Conservation (phyloP, 2,113 vertebrate species). For the Riparia riparia region DNA sequence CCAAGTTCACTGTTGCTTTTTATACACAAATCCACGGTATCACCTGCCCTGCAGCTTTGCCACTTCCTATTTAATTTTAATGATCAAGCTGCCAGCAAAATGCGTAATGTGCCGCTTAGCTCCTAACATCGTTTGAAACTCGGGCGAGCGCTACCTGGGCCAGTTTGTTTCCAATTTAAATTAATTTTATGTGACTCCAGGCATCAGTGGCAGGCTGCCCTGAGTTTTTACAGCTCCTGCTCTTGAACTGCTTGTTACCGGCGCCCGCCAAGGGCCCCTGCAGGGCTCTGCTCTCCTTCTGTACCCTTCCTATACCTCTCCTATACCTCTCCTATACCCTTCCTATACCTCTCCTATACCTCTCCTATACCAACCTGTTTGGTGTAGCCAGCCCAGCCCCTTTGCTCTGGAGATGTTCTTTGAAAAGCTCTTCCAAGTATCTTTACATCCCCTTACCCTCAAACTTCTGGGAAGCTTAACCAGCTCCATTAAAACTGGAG, state of each 20-base stretch:
- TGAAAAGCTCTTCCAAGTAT: neutral
- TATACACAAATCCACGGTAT: neutral
- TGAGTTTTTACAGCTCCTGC: slow-evolving; percentile 22
- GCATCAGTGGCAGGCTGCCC: slow-evolving; percentile 46
- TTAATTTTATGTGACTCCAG: slow-evolving; percentile 66
- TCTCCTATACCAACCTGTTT: fast-evolving
- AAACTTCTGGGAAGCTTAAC: neutral
- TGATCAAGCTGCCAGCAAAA: slow-evolving; percentile 35
- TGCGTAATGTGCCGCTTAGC: fast-evolving
- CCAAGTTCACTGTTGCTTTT: neutral
- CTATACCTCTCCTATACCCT: fast-evolving
- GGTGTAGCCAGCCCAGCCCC: neutral
- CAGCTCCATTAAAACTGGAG: neutral
- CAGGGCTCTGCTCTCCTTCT: neutral
- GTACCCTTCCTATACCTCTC: fast-evolving
- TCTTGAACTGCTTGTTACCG: neutral
- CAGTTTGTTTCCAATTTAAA: slow-evolving; percentile 64
- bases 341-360: fast-evolving
- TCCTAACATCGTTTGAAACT: neutral
- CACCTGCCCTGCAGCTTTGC: slow-evolving; percentile 48
- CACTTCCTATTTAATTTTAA: slow-evolving; percentile 58
- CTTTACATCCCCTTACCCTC: neutral
- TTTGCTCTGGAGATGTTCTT: neutral
- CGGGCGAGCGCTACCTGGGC: neutral
- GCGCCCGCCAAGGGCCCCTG: neutral